Evolutionary conservation across 1,140 invertebrate genomes (phyloP), one percentile per base, ranked within the genome.

Genomic region (Zelostemma sp.): DNA sequence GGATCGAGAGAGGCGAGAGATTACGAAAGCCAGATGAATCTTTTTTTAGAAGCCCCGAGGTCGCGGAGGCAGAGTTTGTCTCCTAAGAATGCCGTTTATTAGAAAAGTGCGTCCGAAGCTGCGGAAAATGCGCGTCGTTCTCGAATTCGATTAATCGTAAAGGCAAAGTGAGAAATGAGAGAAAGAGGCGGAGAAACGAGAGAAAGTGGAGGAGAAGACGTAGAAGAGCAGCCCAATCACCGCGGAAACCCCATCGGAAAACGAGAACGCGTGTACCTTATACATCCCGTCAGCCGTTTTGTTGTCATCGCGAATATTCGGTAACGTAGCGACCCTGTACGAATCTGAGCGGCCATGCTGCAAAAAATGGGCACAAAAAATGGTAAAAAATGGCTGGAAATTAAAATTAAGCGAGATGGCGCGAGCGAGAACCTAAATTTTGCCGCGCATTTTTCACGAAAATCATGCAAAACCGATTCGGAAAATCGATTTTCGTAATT

Each of bases 281-380:
- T 91, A 91, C 89, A 92, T 93, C 84, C 95, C 95, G 88, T 96
- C 93, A 72, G 93, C 93, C 68, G 94, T 95, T 89, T 91, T 93
- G 90, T 96, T 95, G 91, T 97, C 95, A 85, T 97, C 95, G 87
- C 92, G 92, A 85, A 93, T 89, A 84, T 91, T 88, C 72, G 93
- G 91, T 86, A 94, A 91, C 75, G 95, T 96, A 70, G 95, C 95
- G 84, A 95, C 92, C 84, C 95, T 91, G 89, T 97, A 97, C 77
- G 95, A 97, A 88, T 97, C 95, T 84, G 93, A 91, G 80, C 94
- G 93, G 86, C 93, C 93, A 90, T 94, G 93, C 93, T 96, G 91
- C 75, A 91, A 92, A 84, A 82, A 74, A 74, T 76, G 74, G 69
- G 55, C 71, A 68, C 78, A 65, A 77, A 83, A 78, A 80, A 76